Evolutionary conservation across 2,888 invertebrate genomes (phyloP).

Genomic region (Myopa testacea): DNA sequence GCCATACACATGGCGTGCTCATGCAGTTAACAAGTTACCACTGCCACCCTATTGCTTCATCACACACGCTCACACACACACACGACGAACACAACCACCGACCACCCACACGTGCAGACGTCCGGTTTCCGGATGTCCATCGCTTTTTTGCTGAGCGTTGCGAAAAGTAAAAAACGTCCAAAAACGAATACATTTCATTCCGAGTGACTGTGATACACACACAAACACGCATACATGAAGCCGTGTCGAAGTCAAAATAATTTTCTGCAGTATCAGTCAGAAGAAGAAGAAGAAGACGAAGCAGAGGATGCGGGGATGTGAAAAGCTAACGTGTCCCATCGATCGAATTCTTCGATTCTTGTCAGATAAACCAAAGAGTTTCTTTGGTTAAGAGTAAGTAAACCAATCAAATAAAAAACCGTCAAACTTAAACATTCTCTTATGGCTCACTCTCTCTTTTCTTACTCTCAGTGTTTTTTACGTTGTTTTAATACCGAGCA

Average conservation of each 20-base stretch:
- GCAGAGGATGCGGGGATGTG: too few species aligned
- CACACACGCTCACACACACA: neutral
- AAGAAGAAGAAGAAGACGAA: too few species aligned
- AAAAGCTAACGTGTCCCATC: too few species aligned
- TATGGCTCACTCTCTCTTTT: too few species aligned
- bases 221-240: neutral
- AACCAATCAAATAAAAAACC: too few species aligned
- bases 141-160: slow-evolving; percentile 41
- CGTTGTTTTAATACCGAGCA: too few species aligned
- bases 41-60: slow-evolving; percentile 24
- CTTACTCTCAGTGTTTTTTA: too few species aligned
- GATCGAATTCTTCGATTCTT: too few species aligned
- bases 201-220: neutral
- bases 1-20: slow-evolving; percentile 15
- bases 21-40: slow-evolving; percentile 35
- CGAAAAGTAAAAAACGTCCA: slow-evolving; percentile 19
- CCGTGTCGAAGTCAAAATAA: neutral
- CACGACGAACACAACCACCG: neutral
- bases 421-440: too few species aligned
- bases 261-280: neutral
- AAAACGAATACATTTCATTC: slow-evolving; percentile 3
- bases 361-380: too few species aligned
- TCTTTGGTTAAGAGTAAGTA: too few species aligned
- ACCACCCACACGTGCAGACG: slow-evolving; percentile 13
- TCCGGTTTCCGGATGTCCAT: slow-evolving; percentile 42